phyloP scores from a whole-genome alignment of 2,797 vertebrate genomes.

The Eptatretus atami region DNA sequence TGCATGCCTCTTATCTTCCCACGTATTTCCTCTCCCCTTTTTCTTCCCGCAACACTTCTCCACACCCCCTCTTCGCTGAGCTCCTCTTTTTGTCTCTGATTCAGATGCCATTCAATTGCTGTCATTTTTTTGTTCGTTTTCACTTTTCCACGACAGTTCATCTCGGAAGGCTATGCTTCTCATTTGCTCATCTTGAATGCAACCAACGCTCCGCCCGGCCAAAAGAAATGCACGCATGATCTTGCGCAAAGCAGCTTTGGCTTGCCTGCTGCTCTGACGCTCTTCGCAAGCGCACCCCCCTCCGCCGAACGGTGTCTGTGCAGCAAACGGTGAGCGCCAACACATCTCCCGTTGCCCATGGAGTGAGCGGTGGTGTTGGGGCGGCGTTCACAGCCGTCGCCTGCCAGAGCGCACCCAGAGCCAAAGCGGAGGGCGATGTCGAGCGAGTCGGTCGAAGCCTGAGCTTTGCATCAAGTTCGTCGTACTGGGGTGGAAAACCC shows the following conservation, averaged over 20 bases:
- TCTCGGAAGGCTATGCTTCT: slow-evolving; percentile 47
- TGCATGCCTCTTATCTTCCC: too few species aligned
- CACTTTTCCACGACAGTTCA: slow-evolving; percentile 13
- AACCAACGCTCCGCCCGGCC: slow-evolving; percentile 52
- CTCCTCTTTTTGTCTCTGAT: too few species aligned
- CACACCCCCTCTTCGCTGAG: too few species aligned
- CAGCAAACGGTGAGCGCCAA: slow-evolving; percentile 14
- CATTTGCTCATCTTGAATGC: slow-evolving; percentile 73
- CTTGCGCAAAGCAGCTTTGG: slow-evolving; percentile 73
- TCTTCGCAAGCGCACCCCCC: slow-evolving; percentile 65
- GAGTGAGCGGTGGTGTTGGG: slow-evolving; percentile 1
- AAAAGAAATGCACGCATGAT: slow-evolving; percentile 57
- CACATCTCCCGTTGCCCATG: slow-evolving; percentile 10
- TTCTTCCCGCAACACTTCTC: too few species aligned
- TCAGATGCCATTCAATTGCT: background rate
- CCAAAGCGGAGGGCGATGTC: slow-evolving; percentile 23
- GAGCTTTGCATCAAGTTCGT: too few species aligned
- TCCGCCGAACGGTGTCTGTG: slow-evolving; percentile 60
- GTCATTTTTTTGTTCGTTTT: background rate
- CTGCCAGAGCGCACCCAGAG: slow-evolving; percentile 33
- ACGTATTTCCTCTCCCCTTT: too few species aligned
- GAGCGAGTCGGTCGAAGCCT: too few species aligned
- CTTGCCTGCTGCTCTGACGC: slow-evolving; percentile 45
- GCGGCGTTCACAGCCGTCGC: slow-evolving; percentile 7
- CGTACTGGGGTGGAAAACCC: too few species aligned